Evolutionary conservation across 2,113 vertebrate genomes (phyloP).

Genomic region (Siniperca knerii): DNA sequence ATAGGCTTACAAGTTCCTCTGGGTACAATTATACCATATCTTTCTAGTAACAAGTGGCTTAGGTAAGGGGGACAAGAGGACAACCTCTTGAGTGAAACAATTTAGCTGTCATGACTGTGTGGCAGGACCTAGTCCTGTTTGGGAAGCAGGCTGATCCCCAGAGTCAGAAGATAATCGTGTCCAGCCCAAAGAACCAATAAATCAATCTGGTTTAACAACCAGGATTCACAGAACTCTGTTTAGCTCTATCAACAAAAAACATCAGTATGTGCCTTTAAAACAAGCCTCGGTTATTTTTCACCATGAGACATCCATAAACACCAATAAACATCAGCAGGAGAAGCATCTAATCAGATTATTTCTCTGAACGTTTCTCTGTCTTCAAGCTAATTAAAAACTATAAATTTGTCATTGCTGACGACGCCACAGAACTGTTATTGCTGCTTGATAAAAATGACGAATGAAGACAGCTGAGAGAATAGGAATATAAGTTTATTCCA

Average conservation of each 20-base stretch:
- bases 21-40: constrained; percentile 78
- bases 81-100: constrained; percentile 83
- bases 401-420: constrained; percentile 12
- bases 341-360: constrained; percentile 9
- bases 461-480: constrained; percentile 14
- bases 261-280: constrained; percentile 82
- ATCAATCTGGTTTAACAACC: constrained; percentile 93
- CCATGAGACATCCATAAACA: background rate
- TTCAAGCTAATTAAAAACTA: constrained; percentile 42
- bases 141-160: constrained; percentile 87
- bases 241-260: constrained; percentile 85
- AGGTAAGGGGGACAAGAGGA: constrained; percentile 77
- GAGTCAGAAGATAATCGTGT: constrained; percentile 90
- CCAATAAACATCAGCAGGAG: background rate
- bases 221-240: constrained; percentile 87
- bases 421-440: constrained; percentile 12
- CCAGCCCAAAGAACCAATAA: constrained; percentile 91
- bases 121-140: constrained; percentile 88
- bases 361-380: background rate
- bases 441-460: constrained; percentile 43
- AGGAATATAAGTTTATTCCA: constrained; percentile 23
- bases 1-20: constrained; percentile 79
- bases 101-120: constrained; percentile 87
- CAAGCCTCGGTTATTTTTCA: constrained; percentile 82
- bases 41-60: constrained; percentile 78